phyloP scores from a whole-genome alignment of 37 sponge, comb jelly and placozoan genomes.

The Theonella swinhoei region DNA sequence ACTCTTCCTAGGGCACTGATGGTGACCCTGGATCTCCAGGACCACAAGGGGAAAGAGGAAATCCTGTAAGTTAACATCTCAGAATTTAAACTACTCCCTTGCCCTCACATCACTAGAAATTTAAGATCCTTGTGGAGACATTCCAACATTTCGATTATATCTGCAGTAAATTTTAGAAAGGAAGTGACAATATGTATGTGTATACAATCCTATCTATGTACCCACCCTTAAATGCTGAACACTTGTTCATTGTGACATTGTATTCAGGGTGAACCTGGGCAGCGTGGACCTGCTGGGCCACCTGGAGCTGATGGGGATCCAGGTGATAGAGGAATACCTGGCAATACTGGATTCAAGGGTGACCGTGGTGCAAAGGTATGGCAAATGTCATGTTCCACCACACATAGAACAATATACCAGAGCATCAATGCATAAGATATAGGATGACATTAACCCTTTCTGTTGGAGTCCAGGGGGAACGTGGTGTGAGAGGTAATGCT shows the following conservation, averaged over 20 bases:
- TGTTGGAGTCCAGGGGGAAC: slow-evolving; percentile 26
- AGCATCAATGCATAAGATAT: too few relatives aligned
- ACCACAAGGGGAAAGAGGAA: slow-evolving; percentile 51
- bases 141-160: too few relatives aligned
- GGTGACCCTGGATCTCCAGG: slow-evolving; percentile 24
- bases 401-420: too few relatives aligned
- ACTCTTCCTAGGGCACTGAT: not conserved
- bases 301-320: slow-evolving; percentile 63
- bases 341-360: slow-evolving; percentile 59
- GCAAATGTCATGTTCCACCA: too few relatives aligned
- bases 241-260: not conserved
- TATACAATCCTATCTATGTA: not conserved
- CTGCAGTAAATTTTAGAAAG: too few relatives aligned
- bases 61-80: slow-evolving; percentile 28
- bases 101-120: too few relatives aligned
- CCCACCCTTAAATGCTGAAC: not conserved
- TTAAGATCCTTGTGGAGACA: too few relatives aligned
- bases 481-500: slow-evolving; percentile 25
- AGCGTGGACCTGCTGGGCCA: slow-evolving; percentile 49
- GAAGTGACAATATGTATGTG: not conserved
- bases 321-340: slow-evolving; percentile 56
- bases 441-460: too few relatives aligned
- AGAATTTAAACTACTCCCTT: not conserved
- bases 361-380: slow-evolving; percentile 50
- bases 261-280: slow-evolving; percentile 56